These are phyloP conservation scores for Coluber constrictor DNA, from an alignment of 2,797 vertebrate species.

Conservation along the genomic window DNA sequence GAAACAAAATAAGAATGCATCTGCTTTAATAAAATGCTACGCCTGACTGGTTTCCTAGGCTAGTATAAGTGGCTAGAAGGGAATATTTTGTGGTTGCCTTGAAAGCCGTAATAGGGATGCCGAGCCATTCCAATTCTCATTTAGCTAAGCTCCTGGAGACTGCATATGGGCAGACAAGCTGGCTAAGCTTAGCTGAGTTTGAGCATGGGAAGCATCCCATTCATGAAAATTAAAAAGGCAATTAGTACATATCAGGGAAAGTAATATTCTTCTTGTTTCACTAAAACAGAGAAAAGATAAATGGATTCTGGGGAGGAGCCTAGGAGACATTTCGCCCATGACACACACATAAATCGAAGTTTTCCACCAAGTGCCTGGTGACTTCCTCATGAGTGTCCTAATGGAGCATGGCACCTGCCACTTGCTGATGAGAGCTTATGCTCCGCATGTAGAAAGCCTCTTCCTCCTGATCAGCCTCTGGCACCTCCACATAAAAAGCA, in stretches of 20 bases:
- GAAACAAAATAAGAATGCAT: rapidly evolving
- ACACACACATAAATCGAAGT: not conserved
- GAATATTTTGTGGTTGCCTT: conserved; percentile 36
- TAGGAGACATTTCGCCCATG: not conserved
- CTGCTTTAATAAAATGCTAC: not conserved
- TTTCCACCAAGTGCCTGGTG: not conserved
- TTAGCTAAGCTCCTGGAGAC: conserved; percentile 31
- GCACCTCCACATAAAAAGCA: not conserved
- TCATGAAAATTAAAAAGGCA: conserved; percentile 36
- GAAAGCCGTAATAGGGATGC: conserved; percentile 44
- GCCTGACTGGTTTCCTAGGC: conserved; percentile 21
- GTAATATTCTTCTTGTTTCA: conserved; percentile 36
- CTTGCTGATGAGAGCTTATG: no score
- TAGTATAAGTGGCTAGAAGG: not conserved
- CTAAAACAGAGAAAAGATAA: conserved; percentile 37
- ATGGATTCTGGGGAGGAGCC: conserved; percentile 39
- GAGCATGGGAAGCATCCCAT: conserved; percentile 19
- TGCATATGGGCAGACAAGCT: conserved; percentile 3
- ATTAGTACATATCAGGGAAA: conserved; percentile 50
- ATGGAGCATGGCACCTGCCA: not conserved
- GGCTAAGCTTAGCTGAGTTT: not conserved
- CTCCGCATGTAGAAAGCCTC: not conserved
- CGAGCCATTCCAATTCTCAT: conserved; percentile 26
- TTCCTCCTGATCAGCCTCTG: not conserved
- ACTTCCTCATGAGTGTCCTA: not conserved